phyloP scores from a whole-genome alignment of 2,888 invertebrate species.

The Mesorhabditis sp. region DNA sequence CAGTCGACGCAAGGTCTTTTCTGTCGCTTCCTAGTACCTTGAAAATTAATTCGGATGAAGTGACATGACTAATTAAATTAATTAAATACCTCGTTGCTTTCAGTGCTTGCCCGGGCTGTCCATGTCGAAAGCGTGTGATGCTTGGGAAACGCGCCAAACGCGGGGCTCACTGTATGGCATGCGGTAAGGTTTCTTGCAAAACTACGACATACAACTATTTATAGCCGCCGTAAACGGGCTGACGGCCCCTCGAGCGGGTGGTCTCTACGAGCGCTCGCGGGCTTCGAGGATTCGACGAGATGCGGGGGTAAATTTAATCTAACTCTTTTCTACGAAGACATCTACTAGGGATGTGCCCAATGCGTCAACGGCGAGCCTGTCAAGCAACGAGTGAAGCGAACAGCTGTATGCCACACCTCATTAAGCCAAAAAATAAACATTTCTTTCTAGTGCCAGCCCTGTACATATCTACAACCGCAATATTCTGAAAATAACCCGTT shows the following conservation, averaged over 20 bases:
- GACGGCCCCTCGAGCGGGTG: slow-evolving; percentile 12
- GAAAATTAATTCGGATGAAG: background rate
- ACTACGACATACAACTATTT: background rate
- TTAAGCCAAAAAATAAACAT: background rate
- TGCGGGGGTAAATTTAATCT: slow-evolving; percentile 24
- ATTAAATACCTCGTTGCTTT: slow-evolving; percentile 3
- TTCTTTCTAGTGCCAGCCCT: slow-evolving; percentile 34
- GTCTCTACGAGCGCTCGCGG: slow-evolving; percentile 9
- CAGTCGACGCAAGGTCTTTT: background rate
- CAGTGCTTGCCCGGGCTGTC: slow-evolving; percentile 39
- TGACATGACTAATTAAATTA: background rate
- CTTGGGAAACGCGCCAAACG: slow-evolving; percentile 35
- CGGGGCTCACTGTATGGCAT: slow-evolving; percentile 37
- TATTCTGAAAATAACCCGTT: slow-evolving; percentile 33
- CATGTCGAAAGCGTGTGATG: slow-evolving; percentile 35
- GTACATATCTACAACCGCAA: slow-evolving; percentile 42
- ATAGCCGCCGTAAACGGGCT: background rate
- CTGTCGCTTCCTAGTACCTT: background rate
- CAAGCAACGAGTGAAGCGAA: background rate
- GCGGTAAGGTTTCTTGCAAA: slow-evolving; percentile 11
- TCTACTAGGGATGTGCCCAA: background rate
- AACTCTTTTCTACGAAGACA: background rate
- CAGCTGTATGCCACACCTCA: background rate
- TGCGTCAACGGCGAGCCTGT: slow-evolving; percentile 4
- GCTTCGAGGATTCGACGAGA: slow-evolving; percentile 23